These are phyloP conservation scores for Vireo altiloquus DNA, from an alignment of 2,113 vertebrate species.

Conservation along the genomic window DNA sequence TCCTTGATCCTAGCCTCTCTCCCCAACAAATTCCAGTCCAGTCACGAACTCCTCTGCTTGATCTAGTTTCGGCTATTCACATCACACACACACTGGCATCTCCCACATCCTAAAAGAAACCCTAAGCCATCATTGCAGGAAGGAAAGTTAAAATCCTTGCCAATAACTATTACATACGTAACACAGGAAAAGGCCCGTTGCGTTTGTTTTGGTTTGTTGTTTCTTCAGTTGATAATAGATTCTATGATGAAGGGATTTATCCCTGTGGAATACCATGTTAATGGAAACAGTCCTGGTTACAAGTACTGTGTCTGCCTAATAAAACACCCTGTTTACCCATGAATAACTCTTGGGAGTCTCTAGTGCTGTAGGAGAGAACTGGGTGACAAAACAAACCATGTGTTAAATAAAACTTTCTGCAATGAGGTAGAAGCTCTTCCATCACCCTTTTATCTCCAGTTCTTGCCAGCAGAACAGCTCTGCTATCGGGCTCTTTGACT, in stretches of 20 bases:
- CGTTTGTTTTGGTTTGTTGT: not conserved
- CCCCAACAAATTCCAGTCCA: not conserved
- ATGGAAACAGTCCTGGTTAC: not conserved
- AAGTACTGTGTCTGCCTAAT: not conserved
- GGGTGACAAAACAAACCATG: not conserved
- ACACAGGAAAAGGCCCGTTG: not conserved
- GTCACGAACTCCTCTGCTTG: not conserved
- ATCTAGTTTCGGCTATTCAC: not conserved
- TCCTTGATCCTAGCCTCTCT: constrained; percentile 1
- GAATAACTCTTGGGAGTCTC: not conserved
- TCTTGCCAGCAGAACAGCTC: not conserved
- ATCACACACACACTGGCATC: not conserved
- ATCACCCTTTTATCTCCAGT: not conserved
- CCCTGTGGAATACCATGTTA: not conserved
- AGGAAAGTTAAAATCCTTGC: not conserved
- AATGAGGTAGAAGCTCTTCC: not conserved
- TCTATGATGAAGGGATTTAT: not conserved
- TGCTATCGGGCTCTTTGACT: not conserved
- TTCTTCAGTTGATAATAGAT: not conserved
- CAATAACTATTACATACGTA: not conserved
- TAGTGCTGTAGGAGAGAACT: not conserved
- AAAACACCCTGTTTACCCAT: not conserved
- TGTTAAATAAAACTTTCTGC: not conserved
- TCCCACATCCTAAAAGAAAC: constrained; percentile 5
- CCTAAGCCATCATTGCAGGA: not conserved